Conservation (phyloP, 2,888 invertebrate genomes). For the Nemoura dubitans region DNA sequence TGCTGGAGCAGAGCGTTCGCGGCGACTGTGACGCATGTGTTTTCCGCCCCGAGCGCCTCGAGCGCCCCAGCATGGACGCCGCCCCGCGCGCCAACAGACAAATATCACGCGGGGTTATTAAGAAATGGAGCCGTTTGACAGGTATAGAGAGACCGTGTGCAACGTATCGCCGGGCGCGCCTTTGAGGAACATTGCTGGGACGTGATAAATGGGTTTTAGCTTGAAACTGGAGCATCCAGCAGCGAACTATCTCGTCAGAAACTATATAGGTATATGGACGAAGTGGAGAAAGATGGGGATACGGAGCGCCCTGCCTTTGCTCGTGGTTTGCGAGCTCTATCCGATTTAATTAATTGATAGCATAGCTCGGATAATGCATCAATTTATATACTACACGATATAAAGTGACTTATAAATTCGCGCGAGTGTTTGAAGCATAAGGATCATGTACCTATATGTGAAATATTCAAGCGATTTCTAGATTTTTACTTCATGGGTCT, state of each 20-base stretch:
- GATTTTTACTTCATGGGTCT: not conserved
- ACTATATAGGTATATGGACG: not conserved
- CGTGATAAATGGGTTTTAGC: not conserved
- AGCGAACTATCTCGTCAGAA: not conserved
- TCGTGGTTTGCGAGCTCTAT: not conserved
- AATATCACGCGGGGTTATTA: not conserved
- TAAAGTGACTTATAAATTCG: not conserved
- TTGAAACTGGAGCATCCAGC: not conserved
- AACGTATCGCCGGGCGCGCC: not conserved
- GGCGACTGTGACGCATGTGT: not conserved
- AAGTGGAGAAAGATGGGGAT: not conserved
- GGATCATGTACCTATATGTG: too few species aligned
- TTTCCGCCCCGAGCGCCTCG: not conserved
- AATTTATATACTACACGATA: constrained; percentile 3
- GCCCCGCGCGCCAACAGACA: not conserved
- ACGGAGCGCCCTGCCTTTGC: not conserved
- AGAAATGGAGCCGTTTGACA: not conserved
- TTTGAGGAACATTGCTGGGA: not conserved
- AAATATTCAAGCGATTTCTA: not conserved
- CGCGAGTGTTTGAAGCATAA: not conserved
- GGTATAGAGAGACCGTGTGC: not conserved
- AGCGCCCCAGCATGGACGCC: not conserved
- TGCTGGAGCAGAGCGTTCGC: not conserved
- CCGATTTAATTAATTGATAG: not conserved
- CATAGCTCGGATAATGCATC: not conserved